Evolutionary conservation across 2,888 invertebrate genomes (phyloP), one percentile per base, ranked within the genome.

Genomic region (Choreutis nemorana): DNA sequence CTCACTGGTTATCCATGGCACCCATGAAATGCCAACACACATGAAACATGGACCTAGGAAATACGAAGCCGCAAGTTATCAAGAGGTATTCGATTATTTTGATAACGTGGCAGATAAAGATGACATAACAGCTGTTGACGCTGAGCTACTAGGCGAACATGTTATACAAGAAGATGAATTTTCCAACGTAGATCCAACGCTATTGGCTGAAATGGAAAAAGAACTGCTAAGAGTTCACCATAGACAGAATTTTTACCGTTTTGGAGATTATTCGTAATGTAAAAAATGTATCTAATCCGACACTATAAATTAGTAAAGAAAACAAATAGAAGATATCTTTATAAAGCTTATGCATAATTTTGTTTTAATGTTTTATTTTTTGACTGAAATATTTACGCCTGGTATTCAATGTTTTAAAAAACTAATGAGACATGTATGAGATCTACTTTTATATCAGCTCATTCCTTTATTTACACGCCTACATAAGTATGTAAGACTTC

Each of bases 1-100:
- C 1, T 70, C 61, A n/a, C 55, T 91, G 23, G 68, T 84, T 20
- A 55, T 92, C n/a, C 89, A 91, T 46, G 92, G 92, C 2, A 91
- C 90, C 0, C 68, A 60, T 33, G 64, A 81, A 29, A 72, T 75
- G 42, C 90, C 91, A 0, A 50, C 52, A 2, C 86, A 90, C 46
- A 84, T 87, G 77, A 64, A 50, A 40, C 55, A 72, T 28, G 84
- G 83, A 2, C 71, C 73, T 1, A 70, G 82, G 45, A 56, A 64
- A 36, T 85, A 86, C 50, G 72, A 82, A 35, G 54, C 77, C 23
- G 60, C 80, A 29, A 81, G 77, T 25, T 49, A 54, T 26, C 40
- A 52, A 33, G 45, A 54, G 14, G 39, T 45, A 10, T 48, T 50
- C 16, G 42, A 55, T 26, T 50, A 51, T 32, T 42, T 48, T 11